A percentile compares a stretch with the other conserved stretches of the same genome.
These are phyloP conservation scores for Balaenoptera acutorostrata DNA, from an alignment of 2,113 vertebrate species.

Conservation along the genomic window DNA sequence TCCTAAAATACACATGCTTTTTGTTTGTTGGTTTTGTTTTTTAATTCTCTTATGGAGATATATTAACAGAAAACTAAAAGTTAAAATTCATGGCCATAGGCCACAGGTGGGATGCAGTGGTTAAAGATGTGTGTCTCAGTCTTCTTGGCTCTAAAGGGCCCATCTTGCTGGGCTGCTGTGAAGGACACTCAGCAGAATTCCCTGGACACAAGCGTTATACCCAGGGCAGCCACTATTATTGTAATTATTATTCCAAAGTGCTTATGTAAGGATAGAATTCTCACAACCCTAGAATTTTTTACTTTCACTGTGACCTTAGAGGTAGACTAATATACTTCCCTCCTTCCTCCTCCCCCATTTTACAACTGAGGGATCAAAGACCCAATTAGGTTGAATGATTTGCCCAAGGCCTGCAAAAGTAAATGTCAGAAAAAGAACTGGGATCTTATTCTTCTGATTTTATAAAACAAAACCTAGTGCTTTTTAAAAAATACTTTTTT, in stretches of 20 bases:
- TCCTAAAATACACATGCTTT: background rate
- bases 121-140: background rate
- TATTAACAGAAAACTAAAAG: background rate
- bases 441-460: background rate
- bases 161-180: rapidly evolving
- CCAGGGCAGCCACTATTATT: background rate
- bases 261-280: background rate
- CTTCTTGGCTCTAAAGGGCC: background rate
- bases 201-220: no score
- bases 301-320: background rate
- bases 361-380: background rate
- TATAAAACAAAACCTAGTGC: background rate
- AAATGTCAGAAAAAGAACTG: background rate
- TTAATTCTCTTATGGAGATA: background rate
- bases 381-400: background rate
- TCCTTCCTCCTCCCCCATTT: background rate
- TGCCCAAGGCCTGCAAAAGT: background rate
- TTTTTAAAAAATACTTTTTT: background rate
- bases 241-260: background rate
- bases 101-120: no score
- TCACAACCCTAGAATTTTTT: background rate
- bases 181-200: background rate
- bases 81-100: background rate
- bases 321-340: background rate
- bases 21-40: background rate